Base-by-base conservation (phyloP, 2,888 invertebrate genomes). In the Melanargia galathea region DNA sequence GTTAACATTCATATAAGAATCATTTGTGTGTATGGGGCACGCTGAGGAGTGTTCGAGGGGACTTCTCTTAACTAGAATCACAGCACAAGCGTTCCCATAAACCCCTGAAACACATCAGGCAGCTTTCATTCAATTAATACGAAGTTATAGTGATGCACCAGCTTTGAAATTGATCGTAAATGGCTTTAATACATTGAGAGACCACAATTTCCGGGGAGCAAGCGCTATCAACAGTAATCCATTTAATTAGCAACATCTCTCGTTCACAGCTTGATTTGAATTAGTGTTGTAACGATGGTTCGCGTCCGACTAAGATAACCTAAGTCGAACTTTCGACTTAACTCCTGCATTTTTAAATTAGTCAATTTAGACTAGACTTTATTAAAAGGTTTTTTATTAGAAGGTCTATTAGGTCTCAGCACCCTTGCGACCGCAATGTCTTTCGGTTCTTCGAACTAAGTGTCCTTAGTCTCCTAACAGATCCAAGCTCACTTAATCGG, bases 191-290 rank as follows among this genome's bases (percentile, higher is more conserved):
- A 26, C 16, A 56, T 56, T 43, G 49, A 59, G 55, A 59, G 59
- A 33, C 63, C 57, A 59, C 66, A 66, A 49, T 64, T 64, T 62
- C 57, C 60, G 48, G 56, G 24, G 63, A 62, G 57, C 48, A 51
- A 56, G 48, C 49, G 62, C 62, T 54, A 63, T 67, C 54, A 52
- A 45, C 43, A 51, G 43, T 69, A 67, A 67, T 67, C 64, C 62
- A 65, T 62, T 68, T 65, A 63, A 68, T 68, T 66, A 65, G 63
- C 52, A 49, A 54, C 62, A 55, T 62, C 58, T 22, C 38, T 54
- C 63, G 43, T 35, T 48, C 63, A 63, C 62, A 62, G 60, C 59
- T 20, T 38, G 60, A 59, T 64, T 65, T 55, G 8, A 22, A 43
- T 56, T 56, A 43, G 38, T 24, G 26, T 11, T 54, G 22, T 20